Conservation (phyloP, 1,140 invertebrate genomes). For the Oncopodura yosiiana region DNA sequence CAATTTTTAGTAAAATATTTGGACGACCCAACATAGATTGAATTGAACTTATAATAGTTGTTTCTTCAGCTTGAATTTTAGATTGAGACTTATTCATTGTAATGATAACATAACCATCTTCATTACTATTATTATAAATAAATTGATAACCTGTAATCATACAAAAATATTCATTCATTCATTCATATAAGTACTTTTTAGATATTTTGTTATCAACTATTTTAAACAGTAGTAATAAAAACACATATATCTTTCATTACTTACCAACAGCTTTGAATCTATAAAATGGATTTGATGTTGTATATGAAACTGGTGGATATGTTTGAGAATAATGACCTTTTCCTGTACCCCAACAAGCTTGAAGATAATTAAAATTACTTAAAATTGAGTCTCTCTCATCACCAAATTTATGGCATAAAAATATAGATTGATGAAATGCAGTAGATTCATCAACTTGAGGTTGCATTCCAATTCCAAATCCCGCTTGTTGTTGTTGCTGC, state of each 20-base stretch:
- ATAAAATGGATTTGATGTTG: conserved; percentile 79
- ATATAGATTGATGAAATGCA: conserved; percentile 63
- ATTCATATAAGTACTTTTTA: no score
- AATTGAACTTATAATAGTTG: conserved; percentile 16
- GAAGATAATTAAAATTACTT: conserved; percentile 85
- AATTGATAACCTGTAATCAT: conserved; percentile 30
- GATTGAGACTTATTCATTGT: conserved; percentile 21
- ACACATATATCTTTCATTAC: no score
- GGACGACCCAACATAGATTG: conserved; percentile 26
- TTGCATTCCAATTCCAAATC: conserved; percentile 39
- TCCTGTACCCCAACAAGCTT: conserved; percentile 84
- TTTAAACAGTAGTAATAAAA: no score
- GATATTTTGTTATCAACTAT: no score
- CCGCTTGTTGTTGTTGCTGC: conserved; percentile 49
- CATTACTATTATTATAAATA: conserved; percentile 28
- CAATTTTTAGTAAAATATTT: conserved; percentile 31
- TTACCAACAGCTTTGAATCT: conserved; percentile 86
- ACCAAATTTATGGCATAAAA: conserved; percentile 74
- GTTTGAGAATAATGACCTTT: conserved; percentile 66
- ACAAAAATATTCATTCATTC: no score
- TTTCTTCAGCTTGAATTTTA: conserved; percentile 25
- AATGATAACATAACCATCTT: conserved; percentile 29
- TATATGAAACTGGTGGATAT: conserved; percentile 65
- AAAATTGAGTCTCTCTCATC: conserved; percentile 85
- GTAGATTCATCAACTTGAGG: conserved; percentile 49